Conservation (phyloP, 2,797 vertebrate genomes). For the Orientallactaga sibirica region DNA sequence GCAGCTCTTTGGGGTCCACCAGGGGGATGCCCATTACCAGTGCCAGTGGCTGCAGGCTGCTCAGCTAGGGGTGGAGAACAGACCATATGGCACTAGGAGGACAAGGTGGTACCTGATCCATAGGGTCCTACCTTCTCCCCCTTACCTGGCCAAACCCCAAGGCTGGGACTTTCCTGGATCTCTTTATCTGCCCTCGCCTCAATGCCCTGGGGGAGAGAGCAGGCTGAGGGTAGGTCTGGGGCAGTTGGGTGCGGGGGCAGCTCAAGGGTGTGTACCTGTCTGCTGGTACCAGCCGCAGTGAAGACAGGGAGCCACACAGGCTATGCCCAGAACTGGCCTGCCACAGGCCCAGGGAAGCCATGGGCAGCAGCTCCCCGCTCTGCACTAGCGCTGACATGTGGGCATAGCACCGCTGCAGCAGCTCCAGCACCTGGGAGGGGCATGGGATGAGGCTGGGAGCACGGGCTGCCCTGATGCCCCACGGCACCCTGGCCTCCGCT, state of each 20-base stretch:
- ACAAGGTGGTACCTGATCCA: background rate
- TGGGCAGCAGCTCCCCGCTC: background rate
- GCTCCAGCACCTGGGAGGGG: slow-evolving; percentile 82
- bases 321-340: slow-evolving; percentile 5
- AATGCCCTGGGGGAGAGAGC: slow-evolving; percentile 28
- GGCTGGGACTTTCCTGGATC: background rate
- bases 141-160: slow-evolving; percentile 74
- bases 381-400: slow-evolving; percentile 13
- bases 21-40: slow-evolving; percentile 83
- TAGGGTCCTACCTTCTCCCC: background rate
- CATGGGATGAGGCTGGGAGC: background rate
- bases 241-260: background rate
- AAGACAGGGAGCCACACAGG: slow-evolving; percentile 1
- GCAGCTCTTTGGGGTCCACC: slow-evolving; percentile 82
- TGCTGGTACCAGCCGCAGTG: background rate
- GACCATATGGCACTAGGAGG: background rate
- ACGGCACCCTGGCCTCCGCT: background rate
- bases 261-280: slow-evolving; percentile 60
- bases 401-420: slow-evolving; percentile 78
- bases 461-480: background rate
- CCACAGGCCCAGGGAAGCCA: background rate
- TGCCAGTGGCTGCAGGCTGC: slow-evolving; percentile 80
- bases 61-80: slow-evolving; percentile 73
- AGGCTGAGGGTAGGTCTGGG: background rate
- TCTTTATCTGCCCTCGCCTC: slow-evolving; percentile 32